Conservation (phyloP, 2,797 vertebrate genomes). For the Liasis olivaceus region DNA sequence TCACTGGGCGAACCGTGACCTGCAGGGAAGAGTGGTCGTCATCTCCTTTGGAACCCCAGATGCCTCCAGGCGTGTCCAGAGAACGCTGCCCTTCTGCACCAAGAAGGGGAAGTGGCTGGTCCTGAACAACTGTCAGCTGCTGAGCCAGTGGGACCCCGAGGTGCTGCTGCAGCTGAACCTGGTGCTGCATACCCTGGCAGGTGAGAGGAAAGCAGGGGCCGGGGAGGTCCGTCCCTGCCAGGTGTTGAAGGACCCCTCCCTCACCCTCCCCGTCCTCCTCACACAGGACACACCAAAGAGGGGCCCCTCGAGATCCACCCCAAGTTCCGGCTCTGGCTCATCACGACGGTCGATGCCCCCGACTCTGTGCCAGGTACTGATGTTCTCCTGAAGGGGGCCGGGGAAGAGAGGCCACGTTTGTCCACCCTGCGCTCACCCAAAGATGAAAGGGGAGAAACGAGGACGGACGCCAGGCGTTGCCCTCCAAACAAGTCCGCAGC, state of each 20-base stretch:
- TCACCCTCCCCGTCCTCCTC: neutral
- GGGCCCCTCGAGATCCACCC: slow-evolving; percentile 52
- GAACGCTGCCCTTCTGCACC: slow-evolving; percentile 66
- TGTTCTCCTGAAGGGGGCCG: neutral
- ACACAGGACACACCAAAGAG: neutral
- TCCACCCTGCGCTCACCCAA: neutral
- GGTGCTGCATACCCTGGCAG: slow-evolving; percentile 53
- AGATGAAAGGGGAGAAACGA: fast-evolving
- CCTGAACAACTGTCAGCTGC: slow-evolving; percentile 81
- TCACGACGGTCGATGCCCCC: slow-evolving; percentile 65
- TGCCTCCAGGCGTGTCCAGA: slow-evolving; percentile 61
- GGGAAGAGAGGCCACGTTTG: fast-evolving
- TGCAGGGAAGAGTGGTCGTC: slow-evolving; percentile 71
- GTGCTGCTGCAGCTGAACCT: slow-evolving; percentile 65
- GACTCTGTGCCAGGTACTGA: slow-evolving; percentile 79
- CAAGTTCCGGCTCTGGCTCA: slow-evolving; percentile 83
- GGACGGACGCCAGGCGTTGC: neutral
- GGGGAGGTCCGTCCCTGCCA: neutral
- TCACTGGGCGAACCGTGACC: neutral
- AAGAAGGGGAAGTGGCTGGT: slow-evolving; percentile 83
- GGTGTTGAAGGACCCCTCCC: neutral
- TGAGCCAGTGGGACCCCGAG: slow-evolving; percentile 76
- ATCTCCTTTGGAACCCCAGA: slow-evolving; percentile 72
- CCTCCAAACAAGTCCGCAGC: too few species aligned
- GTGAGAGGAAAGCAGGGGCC: slow-evolving; percentile 40